phyloP scores from a whole-genome alignment of 2,113 vertebrate genomes.

The Brachypodius melanocephalos region DNA sequence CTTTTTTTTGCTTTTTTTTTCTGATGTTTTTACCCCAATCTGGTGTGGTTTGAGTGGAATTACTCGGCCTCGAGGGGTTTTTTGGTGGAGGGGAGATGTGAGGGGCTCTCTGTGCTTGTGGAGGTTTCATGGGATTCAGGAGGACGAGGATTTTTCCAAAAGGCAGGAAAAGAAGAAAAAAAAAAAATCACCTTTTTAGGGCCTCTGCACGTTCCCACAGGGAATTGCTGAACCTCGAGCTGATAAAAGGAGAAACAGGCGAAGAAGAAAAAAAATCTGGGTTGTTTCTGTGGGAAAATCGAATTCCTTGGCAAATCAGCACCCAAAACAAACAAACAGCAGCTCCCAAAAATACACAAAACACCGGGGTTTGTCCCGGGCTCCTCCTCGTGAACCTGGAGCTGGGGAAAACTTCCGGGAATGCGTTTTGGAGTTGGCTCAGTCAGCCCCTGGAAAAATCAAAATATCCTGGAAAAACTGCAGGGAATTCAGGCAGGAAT shows the following conservation, averaged over 20 bases:
- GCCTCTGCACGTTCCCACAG: accelerated
- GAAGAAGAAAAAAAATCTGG: neutral
- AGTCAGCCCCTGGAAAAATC: neutral
- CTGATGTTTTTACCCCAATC: neutral
- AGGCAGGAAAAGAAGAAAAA: neutral
- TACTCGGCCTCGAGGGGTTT: neutral
- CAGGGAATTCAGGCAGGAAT: accelerated
- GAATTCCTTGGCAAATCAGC: neutral
- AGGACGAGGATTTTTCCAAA: neutral
- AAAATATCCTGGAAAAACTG: neutral
- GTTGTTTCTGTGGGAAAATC: neutral
- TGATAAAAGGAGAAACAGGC: neutral
- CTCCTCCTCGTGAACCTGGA: neutral
- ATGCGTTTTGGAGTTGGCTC: accelerated
- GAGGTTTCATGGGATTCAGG: neutral
- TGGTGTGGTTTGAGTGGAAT: neutral
- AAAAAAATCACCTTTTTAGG: neutral
- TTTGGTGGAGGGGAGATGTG: neutral
- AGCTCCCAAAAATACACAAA: neutral
- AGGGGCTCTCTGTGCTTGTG: accelerated
- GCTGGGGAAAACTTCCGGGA: neutral
- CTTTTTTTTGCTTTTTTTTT: neutral
- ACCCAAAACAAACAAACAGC: neutral
- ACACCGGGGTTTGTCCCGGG: neutral
- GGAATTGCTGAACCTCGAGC: neutral